Evolutionary conservation across 2,888 invertebrate species (phyloP), one percentile per base, ranked within the genome.

Genomic region (Eucera pruinosa): DNA sequence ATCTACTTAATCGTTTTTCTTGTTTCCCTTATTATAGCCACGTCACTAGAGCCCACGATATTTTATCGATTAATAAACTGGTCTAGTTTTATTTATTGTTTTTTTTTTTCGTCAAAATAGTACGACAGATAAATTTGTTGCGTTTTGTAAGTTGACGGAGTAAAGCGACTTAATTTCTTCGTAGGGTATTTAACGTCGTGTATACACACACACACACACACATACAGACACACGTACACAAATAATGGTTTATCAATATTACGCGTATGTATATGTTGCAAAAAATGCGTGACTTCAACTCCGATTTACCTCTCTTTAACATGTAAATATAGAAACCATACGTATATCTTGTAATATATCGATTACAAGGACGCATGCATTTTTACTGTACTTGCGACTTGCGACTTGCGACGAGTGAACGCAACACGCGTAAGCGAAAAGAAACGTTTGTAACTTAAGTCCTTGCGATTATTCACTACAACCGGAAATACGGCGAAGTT

Each of bases 261-360:
- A n/a, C n/a, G 48, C 66, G 45, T 9, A 62, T 18, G 54, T 64
- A 62, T 45, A 43, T 60, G 70, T 62, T 55, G 48, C 11, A 15
- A 20, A 55, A 65, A 25, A 64, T 74, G 67, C 52, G 72, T 70
- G 76, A 82, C 73, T 76, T 55, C 52, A 50, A 64, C 23, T 50
- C 23, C 45, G 41, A 77, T 64, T 78, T 77, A 84, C 78, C 57
- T 66, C 72, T 25, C 23, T 43, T 72, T 69, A 72, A 25, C 64
- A 68, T 84, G 78, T 84, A 84, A 74, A 84, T 84, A 82, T 15
- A 48, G 25, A 69, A 60, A 71, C n/a, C n/a, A n/a, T n/a, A n/a
- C 39, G 71, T 68, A 69, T 69, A 74, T 69, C 68, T 76, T 82
- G 80, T 80, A 82, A 77, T 70, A 77, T 82, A 81, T 70, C 70